A percentile compares a stretch with the other conserved stretches of the same genome.
Conservation (phyloP, 2,888 invertebrate genomes). For the Hirudinaria manillensis region DNA sequence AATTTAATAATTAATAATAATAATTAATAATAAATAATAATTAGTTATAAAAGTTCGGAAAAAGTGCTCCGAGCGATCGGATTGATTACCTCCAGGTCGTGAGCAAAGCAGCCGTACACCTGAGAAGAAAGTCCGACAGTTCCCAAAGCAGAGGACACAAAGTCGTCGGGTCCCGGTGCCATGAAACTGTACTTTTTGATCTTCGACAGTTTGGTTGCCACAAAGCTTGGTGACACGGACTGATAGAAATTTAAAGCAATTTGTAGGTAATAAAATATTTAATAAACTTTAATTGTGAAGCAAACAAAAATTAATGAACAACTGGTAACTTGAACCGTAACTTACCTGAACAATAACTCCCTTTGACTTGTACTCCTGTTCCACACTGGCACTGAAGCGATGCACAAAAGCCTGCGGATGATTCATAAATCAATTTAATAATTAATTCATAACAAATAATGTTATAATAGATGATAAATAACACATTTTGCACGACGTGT, state of each 20-base stretch:
- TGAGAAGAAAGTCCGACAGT: conserved; percentile 48
- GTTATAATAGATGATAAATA: no score
- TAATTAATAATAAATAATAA: no score
- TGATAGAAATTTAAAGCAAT: conserved; percentile 49
- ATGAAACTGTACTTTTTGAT: conserved; percentile 46
- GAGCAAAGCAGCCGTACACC: conserved; percentile 52
- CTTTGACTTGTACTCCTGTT: conserved; percentile 51
- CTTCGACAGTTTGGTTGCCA: conserved; percentile 69
- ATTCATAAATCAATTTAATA: conserved; percentile 28
- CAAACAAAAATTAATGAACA: neutral
- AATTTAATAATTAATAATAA: no score
- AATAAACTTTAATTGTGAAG: neutral
- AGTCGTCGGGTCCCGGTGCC: conserved; percentile 49
- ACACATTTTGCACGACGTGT: no score
- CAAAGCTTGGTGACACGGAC: conserved; percentile 77
- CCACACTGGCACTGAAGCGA: conserved; percentile 51
- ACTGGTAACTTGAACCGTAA: no score
- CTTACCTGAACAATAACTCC: no score
- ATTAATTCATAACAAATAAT: no score
- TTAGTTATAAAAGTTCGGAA: no score
- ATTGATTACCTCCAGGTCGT: conserved; percentile 47
- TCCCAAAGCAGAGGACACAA: conserved; percentile 47
- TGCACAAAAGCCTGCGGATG: conserved; percentile 48
- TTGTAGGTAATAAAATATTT: neutral
- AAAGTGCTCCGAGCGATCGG: no score